phyloP scores from a whole-genome alignment of 2,113 vertebrate species.

The Xiphophorus hellerii region DNA sequence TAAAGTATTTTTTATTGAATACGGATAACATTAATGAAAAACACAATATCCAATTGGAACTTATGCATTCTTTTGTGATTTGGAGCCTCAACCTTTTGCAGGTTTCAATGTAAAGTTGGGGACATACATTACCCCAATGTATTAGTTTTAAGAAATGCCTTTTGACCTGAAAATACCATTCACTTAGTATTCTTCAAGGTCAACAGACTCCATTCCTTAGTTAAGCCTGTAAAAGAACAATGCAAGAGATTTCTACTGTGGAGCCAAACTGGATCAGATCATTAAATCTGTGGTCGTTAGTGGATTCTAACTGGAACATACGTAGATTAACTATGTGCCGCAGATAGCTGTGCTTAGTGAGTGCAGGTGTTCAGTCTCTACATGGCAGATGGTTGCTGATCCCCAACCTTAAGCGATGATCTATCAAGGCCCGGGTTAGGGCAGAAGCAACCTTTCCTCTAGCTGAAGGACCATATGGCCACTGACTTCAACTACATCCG shows the following conservation, averaged over 20 bases:
- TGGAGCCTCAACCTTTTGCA: no score
- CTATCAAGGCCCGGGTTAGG: conserved; percentile 6
- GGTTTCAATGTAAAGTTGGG: no score
- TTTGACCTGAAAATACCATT: background rate
- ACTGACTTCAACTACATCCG: background rate
- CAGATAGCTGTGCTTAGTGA: background rate
- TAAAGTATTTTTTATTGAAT: no score
- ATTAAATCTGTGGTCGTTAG: background rate
- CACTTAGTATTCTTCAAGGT: background rate
- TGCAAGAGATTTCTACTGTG: background rate
- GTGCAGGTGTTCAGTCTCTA: conserved; percentile 11
- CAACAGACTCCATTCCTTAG: background rate
- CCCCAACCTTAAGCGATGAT: conserved; percentile 38
- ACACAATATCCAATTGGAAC: no score
- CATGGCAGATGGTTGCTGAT: conserved; percentile 56
- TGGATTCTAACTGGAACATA: background rate
- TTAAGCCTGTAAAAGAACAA: background rate
- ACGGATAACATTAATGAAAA: no score
- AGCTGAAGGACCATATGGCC: conserved; percentile 21
- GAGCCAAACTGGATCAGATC: background rate
- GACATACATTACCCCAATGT: no score
- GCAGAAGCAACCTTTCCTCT: conserved; percentile 15
- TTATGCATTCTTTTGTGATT: no score
- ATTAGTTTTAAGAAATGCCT: background rate
- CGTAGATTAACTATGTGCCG: conserved; percentile 17